A percentile compares a stretch with the other conserved stretches of the same genome.
Conservation (phyloP, 2,797 vertebrate genomes). For the Vireo griseus region DNA sequence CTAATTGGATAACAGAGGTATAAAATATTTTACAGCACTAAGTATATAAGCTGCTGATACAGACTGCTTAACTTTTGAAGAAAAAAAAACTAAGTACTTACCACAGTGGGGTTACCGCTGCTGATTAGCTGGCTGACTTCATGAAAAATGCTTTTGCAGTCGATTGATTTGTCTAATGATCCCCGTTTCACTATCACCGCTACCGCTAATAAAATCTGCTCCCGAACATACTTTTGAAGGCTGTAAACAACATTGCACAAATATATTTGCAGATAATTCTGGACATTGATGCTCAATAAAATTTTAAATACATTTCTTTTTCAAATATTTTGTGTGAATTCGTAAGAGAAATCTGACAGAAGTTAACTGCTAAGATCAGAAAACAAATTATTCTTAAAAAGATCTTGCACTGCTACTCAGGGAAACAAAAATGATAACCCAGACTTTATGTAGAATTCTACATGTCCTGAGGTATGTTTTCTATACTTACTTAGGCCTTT, state of each 20-base stretch:
- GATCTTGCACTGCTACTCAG: neutral
- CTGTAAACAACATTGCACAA: constrained; percentile 71
- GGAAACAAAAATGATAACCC: neutral
- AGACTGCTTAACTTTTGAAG: neutral
- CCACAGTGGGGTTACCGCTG: constrained; percentile 94
- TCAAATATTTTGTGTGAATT: neutral
- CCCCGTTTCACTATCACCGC: constrained; percentile 97
- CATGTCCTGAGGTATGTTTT: neutral
- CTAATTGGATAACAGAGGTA: neutral
- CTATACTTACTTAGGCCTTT: constrained; percentile 93
- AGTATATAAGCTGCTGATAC: neutral
- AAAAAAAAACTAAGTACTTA: constrained; percentile 67
- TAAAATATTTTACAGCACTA: neutral
- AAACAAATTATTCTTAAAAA: neutral
- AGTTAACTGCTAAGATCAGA: neutral
- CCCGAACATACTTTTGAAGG: constrained; percentile 96
- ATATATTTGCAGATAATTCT: neutral
- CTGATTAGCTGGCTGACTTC: constrained; percentile 98
- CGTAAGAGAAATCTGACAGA: neutral
- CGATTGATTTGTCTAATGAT: constrained; percentile 94
- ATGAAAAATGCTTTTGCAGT: constrained; percentile 96
- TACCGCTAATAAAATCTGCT: constrained; percentile 96
- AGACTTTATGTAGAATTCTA: neutral
- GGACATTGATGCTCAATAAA: neutral
- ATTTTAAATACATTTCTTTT: neutral